A percentile compares a stretch with the other conserved stretches of the same genome.
Evolutionary conservation across 1,140 invertebrate species (phyloP).

Genomic region (Euwallacea similis): DNA sequence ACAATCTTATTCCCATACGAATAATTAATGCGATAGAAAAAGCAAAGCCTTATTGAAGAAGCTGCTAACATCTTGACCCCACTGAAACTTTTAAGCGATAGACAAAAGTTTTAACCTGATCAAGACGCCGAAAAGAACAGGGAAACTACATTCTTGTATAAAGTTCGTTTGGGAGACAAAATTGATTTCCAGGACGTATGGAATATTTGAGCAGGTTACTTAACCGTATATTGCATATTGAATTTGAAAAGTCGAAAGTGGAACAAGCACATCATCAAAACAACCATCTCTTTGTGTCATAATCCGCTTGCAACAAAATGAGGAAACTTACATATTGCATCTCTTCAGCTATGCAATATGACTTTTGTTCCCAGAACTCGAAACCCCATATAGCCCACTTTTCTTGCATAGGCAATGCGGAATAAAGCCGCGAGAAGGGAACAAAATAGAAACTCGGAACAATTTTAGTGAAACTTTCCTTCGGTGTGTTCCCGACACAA

Average conservation of each 20-base stretch:
- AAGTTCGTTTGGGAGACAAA: no score
- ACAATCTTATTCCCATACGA: background rate
- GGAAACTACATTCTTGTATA: no score
- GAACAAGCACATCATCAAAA: background rate
- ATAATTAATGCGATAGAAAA: background rate
- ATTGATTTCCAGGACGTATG: background rate
- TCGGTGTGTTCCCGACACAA: background rate
- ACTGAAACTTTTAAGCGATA: background rate
- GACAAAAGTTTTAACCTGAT: conserved; percentile 1
- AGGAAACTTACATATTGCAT: background rate
- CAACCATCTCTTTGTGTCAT: background rate
- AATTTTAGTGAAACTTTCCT: conserved; percentile 9
- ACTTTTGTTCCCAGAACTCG: background rate
- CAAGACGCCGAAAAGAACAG: no score
- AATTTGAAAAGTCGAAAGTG: background rate
- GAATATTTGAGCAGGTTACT: background rate
- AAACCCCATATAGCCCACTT: background rate
- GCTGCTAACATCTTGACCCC: background rate
- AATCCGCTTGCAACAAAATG: background rate
- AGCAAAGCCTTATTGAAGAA: background rate
- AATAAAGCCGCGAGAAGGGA: background rate
- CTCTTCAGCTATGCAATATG: background rate
- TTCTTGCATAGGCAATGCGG: background rate
- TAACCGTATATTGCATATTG: background rate
- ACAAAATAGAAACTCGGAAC: conserved; percentile 4